A percentile compares a stretch with the other conserved stretches of the same genome.
Conservation (phyloP, 2,888 invertebrate species). For the Diabrotica balteata region DNA sequence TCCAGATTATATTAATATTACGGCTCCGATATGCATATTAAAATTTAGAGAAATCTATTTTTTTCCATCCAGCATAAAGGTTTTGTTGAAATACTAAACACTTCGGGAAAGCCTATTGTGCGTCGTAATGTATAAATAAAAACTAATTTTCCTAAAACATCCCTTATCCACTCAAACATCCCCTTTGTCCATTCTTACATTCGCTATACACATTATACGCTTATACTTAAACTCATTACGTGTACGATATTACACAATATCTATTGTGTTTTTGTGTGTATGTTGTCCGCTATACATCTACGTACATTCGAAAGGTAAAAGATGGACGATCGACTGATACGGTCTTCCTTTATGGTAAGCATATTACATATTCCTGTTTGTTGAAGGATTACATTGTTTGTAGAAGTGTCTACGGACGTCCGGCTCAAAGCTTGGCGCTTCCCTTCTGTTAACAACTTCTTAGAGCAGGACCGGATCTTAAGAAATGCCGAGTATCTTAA, state of each 20-base stretch:
- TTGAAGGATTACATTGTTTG: slow-evolving; percentile 35
- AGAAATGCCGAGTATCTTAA: neutral
- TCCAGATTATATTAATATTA: too few relatives aligned
- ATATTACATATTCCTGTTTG: slow-evolving; percentile 40
- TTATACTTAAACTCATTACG: slow-evolving; percentile 14
- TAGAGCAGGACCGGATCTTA: slow-evolving; percentile 17
- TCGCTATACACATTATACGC: neutral
- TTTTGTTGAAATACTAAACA: too few relatives aligned
- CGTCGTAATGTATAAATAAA: neutral
- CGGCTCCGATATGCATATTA: too few relatives aligned
- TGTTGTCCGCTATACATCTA: neutral
- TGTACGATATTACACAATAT: slow-evolving; percentile 12
- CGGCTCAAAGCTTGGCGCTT: slow-evolving; percentile 50
- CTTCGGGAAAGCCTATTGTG: too few relatives aligned
- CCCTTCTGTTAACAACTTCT: slow-evolving; percentile 47
- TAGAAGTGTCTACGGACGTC: slow-evolving; percentile 46
- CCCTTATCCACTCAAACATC: slow-evolving; percentile 6
- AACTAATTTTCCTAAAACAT: slow-evolving; percentile 1
- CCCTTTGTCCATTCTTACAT: slow-evolving; percentile 2
- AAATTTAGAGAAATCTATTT: too few relatives aligned
- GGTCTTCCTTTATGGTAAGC: slow-evolving; percentile 24
- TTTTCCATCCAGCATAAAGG: too few relatives aligned
- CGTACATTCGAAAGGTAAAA: slow-evolving; percentile 13
- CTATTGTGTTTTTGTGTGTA: slow-evolving; percentile 13
- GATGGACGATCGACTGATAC: slow-evolving; percentile 18